These are phyloP conservation scores for Drosophila azteca DNA, from an alignment of 1,140 invertebrate species.

Conservation along the genomic window DNA sequence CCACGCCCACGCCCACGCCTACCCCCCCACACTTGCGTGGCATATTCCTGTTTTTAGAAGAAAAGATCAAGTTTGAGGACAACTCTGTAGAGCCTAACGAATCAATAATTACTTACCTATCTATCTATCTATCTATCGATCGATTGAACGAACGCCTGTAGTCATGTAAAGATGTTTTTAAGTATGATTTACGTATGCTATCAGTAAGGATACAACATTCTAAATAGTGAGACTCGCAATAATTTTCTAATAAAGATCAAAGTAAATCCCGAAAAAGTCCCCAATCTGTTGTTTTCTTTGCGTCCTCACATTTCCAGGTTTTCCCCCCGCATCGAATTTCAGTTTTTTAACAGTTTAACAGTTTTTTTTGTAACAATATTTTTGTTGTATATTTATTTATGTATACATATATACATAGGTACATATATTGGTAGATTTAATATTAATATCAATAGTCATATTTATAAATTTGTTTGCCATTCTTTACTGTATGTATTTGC, in stretches of 20 bases:
- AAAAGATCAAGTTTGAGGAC: conserved; percentile 13
- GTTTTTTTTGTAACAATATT: conserved; percentile 31
- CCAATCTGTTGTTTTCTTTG: conserved; percentile 18
- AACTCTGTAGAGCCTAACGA: conserved; percentile 37
- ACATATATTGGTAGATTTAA: conserved; percentile 21
- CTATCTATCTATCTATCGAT: no score
- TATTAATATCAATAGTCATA: conserved; percentile 38
- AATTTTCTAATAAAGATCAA: conserved; percentile 64
- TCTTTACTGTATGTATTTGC: conserved; percentile 60
- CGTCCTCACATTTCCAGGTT: neutral
- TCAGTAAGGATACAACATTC: conserved; percentile 41
- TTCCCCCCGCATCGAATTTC: neutral
- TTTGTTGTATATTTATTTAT: conserved; percentile 54
- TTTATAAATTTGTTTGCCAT: conserved; percentile 48
- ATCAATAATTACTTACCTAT: conserved; percentile 23
- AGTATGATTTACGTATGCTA: conserved; percentile 52
- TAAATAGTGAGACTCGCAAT: conserved; percentile 70
- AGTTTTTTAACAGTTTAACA: neutral
- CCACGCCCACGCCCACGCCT: no score
- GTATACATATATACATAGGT: conserved; percentile 21
- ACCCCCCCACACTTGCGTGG: no score
- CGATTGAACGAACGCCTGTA: conserved; percentile 42
- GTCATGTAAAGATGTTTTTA: conserved; percentile 73
- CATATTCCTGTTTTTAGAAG: neutral
- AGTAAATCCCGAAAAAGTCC: conserved; percentile 19